Percentiles rank a stretch among this genome's conserved stretches.
phyloP scores from a whole-genome alignment of 2,888 invertebrate species.

The Epistrophe grossulariae region DNA sequence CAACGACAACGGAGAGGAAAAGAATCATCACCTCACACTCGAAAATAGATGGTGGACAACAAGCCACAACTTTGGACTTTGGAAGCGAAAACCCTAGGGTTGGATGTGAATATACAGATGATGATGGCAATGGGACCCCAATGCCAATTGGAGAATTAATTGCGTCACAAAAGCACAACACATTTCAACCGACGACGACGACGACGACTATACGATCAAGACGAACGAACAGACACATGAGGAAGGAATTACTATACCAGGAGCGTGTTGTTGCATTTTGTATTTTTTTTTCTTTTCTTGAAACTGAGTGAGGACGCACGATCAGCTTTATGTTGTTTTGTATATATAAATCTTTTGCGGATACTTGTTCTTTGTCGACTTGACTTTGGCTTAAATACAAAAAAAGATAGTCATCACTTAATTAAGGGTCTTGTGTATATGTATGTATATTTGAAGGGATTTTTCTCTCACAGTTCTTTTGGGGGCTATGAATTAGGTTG shows the following conservation, averaged over 20 bases:
- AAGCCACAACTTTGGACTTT: slow-evolving; percentile 30
- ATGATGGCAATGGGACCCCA: slow-evolving; percentile 44
- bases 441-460: slow-evolving; percentile 10
- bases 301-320: slow-evolving; percentile 64
- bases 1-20: slow-evolving; percentile 36
- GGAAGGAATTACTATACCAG: slow-evolving; percentile 53
- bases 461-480: slow-evolving; percentile 46
- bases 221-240: slow-evolving; percentile 25
- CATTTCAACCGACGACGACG: slow-evolving; percentile 43
- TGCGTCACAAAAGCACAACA: slow-evolving; percentile 75
- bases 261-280: slow-evolving; percentile 11
- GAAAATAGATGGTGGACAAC: slow-evolving; percentile 67
- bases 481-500: not conserved
- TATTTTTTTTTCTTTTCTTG: not conserved
- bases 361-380: slow-evolving; percentile 41
- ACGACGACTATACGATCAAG: not conserved
- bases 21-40: slow-evolving; percentile 74
- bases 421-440: slow-evolving; percentile 51
- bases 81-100: slow-evolving; percentile 15
- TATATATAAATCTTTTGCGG: slow-evolving; percentile 58
- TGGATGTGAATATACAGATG: not conserved
- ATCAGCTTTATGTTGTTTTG: slow-evolving; percentile 62
- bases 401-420: slow-evolving; percentile 68
- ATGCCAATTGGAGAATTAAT: slow-evolving; percentile 75
- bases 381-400: slow-evolving; percentile 53